Base-by-base conservation (phyloP, 2,888 invertebrate species). In the Oxytorus armatus region DNA sequence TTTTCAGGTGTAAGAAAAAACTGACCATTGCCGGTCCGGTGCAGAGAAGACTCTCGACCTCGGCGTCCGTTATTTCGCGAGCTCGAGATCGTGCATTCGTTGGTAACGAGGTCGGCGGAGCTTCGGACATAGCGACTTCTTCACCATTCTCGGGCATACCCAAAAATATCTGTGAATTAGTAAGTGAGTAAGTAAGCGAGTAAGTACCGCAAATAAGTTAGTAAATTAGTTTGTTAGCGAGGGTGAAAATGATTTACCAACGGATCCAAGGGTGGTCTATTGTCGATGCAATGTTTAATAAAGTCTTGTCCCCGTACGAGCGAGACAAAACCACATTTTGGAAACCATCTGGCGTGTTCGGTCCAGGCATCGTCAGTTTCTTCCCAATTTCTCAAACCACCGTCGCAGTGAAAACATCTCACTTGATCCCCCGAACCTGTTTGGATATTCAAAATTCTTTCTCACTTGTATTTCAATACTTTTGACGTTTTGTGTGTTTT, bases 301-400 rank as follows among this genome's bases (percentile, higher is more conserved):
- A 95, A 98, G 51, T 95, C 95, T 79, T 95, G 94, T 10, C 98
- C 98, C 90, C 97, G 97, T 59, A 96, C 95, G 72, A 97, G 93
- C 75, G 94, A 92, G 16, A 99, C 95, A 91, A 95, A 98, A 7
- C 95, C 96, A 92, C 98, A 99, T 88, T 95, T 94, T 0, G 97
- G 96, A 93, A 97, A 98, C 98, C 98, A 98, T 86, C 96, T 94
- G 10, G 97, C 98, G 92, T 99, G 99, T 90, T 98, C 98, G 69
- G 95, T 94, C 98, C 98, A 98, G 0, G 98, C 98, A 89, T 96
- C 96, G 91, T 98, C 98, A 16, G 95, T 95, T 44, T 95, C 94
- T 91, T 97, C 96, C 98, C 98, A 99, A 89, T 96, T 96, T 84
- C 96, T 94, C 59, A 99, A 93, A 0, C 98, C 98, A 51, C 98